phyloP scores from a whole-genome alignment of 2,888 invertebrate species.

The Epinotia brunnichana region DNA sequence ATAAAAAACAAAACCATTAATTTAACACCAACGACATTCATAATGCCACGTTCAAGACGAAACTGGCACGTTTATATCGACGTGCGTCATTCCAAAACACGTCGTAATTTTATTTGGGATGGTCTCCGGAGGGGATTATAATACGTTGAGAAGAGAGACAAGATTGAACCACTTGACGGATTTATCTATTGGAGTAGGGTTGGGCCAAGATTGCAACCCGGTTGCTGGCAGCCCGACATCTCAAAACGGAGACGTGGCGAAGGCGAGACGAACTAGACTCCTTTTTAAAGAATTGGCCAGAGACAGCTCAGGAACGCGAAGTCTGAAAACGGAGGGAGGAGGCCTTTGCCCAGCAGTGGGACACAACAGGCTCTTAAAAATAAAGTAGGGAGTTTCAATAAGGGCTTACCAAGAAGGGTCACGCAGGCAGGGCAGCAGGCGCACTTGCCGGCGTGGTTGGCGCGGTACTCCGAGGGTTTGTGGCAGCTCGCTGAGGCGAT shows the following conservation, averaged over 20 bases:
- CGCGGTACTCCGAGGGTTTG: slow-evolving; percentile 63
- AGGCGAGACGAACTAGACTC: too few relatives aligned
- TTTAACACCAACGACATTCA: background rate
- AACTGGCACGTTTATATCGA: too few relatives aligned
- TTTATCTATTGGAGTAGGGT: background rate
- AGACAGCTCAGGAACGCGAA: too few relatives aligned
- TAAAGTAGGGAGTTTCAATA: slow-evolving; percentile 13
- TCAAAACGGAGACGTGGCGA: too few relatives aligned
- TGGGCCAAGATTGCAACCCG: too few relatives aligned
- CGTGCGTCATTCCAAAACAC: background rate
- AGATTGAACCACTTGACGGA: background rate
- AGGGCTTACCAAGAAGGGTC: slow-evolving; percentile 65
- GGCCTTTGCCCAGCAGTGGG: too few relatives aligned
- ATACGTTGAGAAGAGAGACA: background rate
- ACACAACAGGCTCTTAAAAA: too few relatives aligned
- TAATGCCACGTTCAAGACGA: background rate
- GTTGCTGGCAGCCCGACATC: too few relatives aligned
- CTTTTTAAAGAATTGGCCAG: too few relatives aligned
- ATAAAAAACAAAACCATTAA: background rate
- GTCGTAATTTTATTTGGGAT: background rate
- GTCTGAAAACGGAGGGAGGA: too few relatives aligned
- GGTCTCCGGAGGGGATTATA: background rate
- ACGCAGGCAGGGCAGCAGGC: slow-evolving; percentile 80
- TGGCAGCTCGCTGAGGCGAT: slow-evolving; percentile 62
- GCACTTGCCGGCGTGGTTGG: slow-evolving; percentile 74